Conservation (phyloP, 1,140 invertebrate species). For the Asobara japonica region DNA sequence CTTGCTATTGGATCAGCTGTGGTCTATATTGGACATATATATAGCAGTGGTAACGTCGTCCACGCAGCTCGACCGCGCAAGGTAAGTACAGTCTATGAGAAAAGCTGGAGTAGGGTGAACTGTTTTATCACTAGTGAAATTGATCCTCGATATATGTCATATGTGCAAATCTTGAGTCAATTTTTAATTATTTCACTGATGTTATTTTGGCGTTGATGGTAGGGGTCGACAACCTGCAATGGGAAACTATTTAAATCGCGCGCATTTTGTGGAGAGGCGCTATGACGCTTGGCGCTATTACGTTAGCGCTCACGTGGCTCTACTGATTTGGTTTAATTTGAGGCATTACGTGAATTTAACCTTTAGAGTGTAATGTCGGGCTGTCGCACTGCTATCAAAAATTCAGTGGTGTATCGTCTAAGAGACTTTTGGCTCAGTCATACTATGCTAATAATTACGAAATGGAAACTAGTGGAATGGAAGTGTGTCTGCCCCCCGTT, state of each 20-base stretch:
- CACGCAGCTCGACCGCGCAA: slow-evolving; percentile 48
- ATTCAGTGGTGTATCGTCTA: too few species aligned
- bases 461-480: too few species aligned
- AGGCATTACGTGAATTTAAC: neutral
- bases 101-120: neutral
- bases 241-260: neutral
- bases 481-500: too few species aligned
- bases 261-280: neutral
- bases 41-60: slow-evolving; percentile 37
- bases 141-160: neutral
- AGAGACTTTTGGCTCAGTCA: too few species aligned
- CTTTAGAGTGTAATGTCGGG: too few species aligned
- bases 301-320: neutral
- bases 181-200: too few species aligned
- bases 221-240: slow-evolving; percentile 7
- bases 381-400: too few species aligned
- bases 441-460: too few species aligned
- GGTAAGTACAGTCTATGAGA: slow-evolving; percentile 40
- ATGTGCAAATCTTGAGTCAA: neutral
- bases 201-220: neutral
- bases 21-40: slow-evolving; percentile 41
- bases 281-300: neutral
- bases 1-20: slow-evolving; percentile 40
- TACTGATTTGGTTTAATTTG: neutral
- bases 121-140: neutral